Evolutionary conservation across 1,140 invertebrate genomes (phyloP).

Genomic region (Brachionus rubens): DNA sequence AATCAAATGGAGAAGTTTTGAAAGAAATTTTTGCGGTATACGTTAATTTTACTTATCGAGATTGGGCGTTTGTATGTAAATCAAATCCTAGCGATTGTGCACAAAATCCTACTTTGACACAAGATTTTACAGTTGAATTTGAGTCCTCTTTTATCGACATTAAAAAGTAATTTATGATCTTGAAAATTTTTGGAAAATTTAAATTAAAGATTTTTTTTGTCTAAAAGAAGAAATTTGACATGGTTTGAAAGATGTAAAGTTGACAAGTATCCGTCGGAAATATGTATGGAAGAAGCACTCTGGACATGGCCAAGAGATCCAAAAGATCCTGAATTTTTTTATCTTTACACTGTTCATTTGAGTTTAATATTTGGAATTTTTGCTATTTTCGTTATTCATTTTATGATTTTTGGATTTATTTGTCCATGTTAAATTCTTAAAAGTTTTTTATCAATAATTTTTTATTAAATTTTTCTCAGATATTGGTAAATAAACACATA

Average conservation of each 20-base stretch:
- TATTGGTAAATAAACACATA: neutral
- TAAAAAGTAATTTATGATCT: neutral
- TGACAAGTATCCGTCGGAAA: slow-evolving; percentile 37
- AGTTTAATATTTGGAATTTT: slow-evolving; percentile 34
- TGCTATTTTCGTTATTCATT: slow-evolving; percentile 34
- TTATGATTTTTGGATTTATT: slow-evolving; percentile 32
- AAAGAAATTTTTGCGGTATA: slow-evolving; percentile 7
- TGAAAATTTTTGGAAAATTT: neutral
- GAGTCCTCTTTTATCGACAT: slow-evolving; percentile 7
- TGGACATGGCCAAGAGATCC: slow-evolving; percentile 44
- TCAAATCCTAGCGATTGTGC: neutral
- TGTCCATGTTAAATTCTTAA: slow-evolving; percentile 12
- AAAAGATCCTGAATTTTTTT: slow-evolving; percentile 43
- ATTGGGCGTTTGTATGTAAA: slow-evolving; percentile 3
- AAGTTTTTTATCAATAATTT: neutral
- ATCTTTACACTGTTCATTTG: slow-evolving; percentile 38
- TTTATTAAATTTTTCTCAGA: neutral
- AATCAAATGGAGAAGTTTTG: neutral
- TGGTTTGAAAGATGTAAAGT: slow-evolving; percentile 16
- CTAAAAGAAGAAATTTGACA: slow-evolving; percentile 17
- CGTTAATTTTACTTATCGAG: neutral
- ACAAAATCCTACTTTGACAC: neutral
- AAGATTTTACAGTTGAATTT: slow-evolving; percentile 13
- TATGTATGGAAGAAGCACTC: slow-evolving; percentile 23
- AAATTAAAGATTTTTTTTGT: neutral